A percentile compares a stretch with the other conserved stretches of the same genome.
These are phyloP conservation scores for Drosophila mimetica DNA, from an alignment of 2,888 invertebrate species.

Conservation along the genomic window DNA sequence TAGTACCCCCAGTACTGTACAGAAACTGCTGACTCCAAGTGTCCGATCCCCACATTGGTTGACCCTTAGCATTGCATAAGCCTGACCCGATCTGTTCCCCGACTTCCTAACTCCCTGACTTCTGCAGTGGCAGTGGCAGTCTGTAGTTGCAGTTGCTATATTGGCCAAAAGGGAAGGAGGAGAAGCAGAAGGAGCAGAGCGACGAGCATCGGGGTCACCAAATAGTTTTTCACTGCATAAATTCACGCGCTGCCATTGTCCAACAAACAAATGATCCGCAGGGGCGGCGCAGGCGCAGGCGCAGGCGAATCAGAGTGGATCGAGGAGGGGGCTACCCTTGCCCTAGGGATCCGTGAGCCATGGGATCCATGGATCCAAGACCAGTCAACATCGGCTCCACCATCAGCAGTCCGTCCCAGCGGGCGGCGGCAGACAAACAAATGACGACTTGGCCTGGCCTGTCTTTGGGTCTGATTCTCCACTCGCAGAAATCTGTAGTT, in stretches of 20 bases:
- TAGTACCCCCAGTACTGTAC: background rate
- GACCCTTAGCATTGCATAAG: slow-evolving; percentile 48
- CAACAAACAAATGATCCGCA: slow-evolving; percentile 75
- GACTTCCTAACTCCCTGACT: slow-evolving; percentile 37
- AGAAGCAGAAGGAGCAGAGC: slow-evolving; percentile 35
- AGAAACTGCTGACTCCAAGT: slow-evolving; percentile 2
- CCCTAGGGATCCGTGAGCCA: slow-evolving; percentile 35
- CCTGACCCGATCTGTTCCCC: slow-evolving; percentile 30
- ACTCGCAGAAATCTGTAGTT: background rate
- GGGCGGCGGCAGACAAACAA: slow-evolving; percentile 47
- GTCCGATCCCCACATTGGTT: slow-evolving; percentile 18
- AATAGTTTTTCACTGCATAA: slow-evolving; percentile 78
- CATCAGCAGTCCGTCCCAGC: slow-evolving; percentile 33
- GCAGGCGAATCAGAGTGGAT: background rate
- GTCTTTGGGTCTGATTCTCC: slow-evolving; percentile 34
- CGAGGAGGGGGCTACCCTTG: slow-evolving; percentile 26
- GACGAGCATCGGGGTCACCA: slow-evolving; percentile 49
- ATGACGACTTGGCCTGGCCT: slow-evolving; percentile 48
- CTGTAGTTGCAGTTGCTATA: slow-evolving; percentile 3
- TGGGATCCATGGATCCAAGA: slow-evolving; percentile 37
- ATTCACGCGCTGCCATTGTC: slow-evolving; percentile 82
- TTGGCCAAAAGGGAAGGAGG: slow-evolving; percentile 1
- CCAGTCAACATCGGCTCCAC: slow-evolving; percentile 10
- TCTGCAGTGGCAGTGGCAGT: slow-evolving; percentile 47
- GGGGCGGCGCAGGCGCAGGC: background rate